phyloP scores from a whole-genome alignment of 1,140 invertebrate species.

The Euura saliciscinereae region DNA sequence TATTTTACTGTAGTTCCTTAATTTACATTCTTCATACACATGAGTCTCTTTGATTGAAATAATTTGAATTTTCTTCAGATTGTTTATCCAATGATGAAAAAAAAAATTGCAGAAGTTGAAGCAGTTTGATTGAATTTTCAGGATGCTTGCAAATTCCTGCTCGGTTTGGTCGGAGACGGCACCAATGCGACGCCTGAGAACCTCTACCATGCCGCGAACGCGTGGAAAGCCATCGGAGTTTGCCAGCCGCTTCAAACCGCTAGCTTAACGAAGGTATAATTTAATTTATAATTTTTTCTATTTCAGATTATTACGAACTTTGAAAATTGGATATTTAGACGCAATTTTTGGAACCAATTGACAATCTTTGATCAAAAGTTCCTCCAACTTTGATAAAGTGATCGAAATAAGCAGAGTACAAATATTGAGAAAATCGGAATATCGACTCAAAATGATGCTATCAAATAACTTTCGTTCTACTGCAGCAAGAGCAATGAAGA shows the following conservation, averaged over 20 bases:
- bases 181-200: conserved; percentile 56
- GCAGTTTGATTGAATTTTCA: conserved; percentile 33
- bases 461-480: conserved; percentile 50
- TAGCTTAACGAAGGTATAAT: conserved; percentile 46
- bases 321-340: too few relatives aligned
- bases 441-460: conserved; percentile 39
- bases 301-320: neutral
- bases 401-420: too few relatives aligned
- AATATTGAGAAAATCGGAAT: too few relatives aligned
- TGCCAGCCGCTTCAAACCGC: conserved; percentile 51
- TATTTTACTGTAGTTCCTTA: neutral
- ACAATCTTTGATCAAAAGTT: too few relatives aligned
- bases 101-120: too few relatives aligned
- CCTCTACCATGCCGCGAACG: conserved; percentile 61
- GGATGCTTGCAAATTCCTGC: conserved; percentile 62
- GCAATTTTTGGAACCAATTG: too few relatives aligned
- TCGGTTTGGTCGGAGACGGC: conserved; percentile 48
- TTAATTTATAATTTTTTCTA: conserved; percentile 9
- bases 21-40: conserved; percentile 17
- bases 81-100: too few relatives aligned
- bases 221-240: conserved; percentile 57
- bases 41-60: too few relatives aligned
- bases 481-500: conserved; percentile 41
- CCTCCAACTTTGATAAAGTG: too few relatives aligned
- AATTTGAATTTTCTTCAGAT: too few relatives aligned